Conservation (phyloP, 2,113 vertebrate species). For the Ceratotherium simum region DNA sequence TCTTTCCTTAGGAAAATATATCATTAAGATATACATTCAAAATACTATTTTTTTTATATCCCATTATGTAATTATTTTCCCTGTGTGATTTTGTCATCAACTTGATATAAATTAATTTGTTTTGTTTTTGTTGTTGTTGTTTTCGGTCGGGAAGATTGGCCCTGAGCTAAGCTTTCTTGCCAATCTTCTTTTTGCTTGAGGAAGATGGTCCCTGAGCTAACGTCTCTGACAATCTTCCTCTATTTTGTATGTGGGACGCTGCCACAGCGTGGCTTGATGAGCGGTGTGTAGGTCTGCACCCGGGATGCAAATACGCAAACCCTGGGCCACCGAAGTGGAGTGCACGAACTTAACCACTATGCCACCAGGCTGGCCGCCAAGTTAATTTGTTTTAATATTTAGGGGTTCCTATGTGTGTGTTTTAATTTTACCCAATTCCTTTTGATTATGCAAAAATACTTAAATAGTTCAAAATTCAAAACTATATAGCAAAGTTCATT, state of each 20-base stretch:
- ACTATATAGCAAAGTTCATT: not conserved
- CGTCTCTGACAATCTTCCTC: too few relatives aligned
- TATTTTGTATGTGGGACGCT: too few relatives aligned
- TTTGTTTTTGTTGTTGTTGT: not conserved
- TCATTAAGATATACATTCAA: not conserved
- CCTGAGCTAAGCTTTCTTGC: too few relatives aligned
- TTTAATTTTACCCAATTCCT: not conserved
- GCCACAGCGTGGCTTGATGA: too few relatives aligned
- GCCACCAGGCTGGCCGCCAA: too few relatives aligned
- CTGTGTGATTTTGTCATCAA: not conserved
- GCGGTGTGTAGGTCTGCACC: too few relatives aligned
- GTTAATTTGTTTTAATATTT: not conserved
- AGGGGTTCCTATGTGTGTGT: not conserved
- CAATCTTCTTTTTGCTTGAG: too few relatives aligned
- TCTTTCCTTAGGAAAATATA: not conserved
- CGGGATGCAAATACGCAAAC: too few relatives aligned
- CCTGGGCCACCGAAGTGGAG: too few relatives aligned
- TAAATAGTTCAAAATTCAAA: not conserved
- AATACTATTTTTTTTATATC: not conserved
- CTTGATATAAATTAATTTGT: not conserved
- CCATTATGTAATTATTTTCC: not conserved
- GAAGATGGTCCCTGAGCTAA: too few relatives aligned
- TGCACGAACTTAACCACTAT: too few relatives aligned
- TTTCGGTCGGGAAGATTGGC: too few relatives aligned
- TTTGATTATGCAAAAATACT: not conserved